phyloP scores from a whole-genome alignment of 2,888 invertebrate genomes.

The Elegia similella region DNA sequence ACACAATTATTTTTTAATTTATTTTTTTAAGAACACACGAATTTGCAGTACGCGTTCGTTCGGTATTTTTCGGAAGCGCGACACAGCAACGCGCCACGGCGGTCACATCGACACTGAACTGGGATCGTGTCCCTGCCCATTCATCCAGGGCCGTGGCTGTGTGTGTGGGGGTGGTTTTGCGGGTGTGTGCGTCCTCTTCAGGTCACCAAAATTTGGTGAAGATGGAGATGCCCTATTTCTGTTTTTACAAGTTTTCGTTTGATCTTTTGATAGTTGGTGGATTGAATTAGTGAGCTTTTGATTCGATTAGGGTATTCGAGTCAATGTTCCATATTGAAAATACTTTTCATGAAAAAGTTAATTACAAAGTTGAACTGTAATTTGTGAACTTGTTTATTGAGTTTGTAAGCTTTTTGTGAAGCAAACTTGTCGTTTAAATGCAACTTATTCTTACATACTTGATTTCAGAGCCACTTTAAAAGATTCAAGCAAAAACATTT shows the following conservation, averaged over 20 bases:
- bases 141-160: constrained; percentile 38
- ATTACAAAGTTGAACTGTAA: too few relatives aligned
- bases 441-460: too few relatives aligned
- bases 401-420: too few relatives aligned
- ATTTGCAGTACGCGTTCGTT: constrained; percentile 9
- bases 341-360: too few relatives aligned
- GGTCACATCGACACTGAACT: constrained; percentile 46
- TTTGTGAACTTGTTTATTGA: too few relatives aligned
- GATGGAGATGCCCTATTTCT: constrained; percentile 64
- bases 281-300: neutral
- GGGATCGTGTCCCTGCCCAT: constrained; percentile 19
- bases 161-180: constrained; percentile 42
- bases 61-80: neutral
- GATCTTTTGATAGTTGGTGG: neutral
- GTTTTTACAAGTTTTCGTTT: constrained; percentile 26
- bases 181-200: constrained; percentile 56
- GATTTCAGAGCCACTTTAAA: too few relatives aligned
- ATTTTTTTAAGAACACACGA: neutral
- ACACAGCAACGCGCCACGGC: neutral
- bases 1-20: constrained; percentile 12
- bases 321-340: too few relatives aligned
- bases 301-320: neutral
- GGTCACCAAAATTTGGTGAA: constrained; percentile 73
- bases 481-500: too few relatives aligned
- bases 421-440: too few relatives aligned